Conservation (phyloP, 2,113 vertebrate species). For the Formicarius rufipectus region DNA sequence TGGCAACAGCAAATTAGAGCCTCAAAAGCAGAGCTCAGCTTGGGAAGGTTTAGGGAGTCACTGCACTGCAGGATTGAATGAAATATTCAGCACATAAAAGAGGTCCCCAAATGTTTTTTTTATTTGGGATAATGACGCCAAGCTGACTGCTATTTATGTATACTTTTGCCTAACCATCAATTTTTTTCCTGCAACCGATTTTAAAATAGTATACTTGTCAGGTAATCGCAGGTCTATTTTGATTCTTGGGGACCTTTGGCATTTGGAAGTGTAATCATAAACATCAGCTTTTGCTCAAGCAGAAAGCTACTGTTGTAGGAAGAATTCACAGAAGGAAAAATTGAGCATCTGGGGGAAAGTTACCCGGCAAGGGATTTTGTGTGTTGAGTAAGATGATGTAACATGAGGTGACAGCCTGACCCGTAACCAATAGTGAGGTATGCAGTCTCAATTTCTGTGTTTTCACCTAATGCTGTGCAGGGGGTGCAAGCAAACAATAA, state of each 20-base stretch:
- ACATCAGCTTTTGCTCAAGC: neutral
- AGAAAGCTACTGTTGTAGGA: neutral
- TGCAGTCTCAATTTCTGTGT: neutral
- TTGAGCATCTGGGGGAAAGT: neutral
- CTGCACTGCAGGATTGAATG: conserved; percentile 47
- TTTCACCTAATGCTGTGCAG: neutral
- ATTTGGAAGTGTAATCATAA: neutral
- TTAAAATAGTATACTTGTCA: neutral
- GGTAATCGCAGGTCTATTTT: neutral
- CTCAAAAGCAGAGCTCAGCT: conserved; percentile 40
- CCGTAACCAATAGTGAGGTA: neutral
- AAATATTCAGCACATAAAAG: conserved; percentile 31
- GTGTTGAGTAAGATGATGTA: neutral
- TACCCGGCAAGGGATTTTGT: neutral
- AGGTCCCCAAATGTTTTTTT: conserved; percentile 26
- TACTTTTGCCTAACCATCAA: neutral
- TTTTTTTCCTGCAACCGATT: neutral
- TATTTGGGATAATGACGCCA: conserved; percentile 12
- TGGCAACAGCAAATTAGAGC: conserved; percentile 64
- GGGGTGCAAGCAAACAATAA: neutral
- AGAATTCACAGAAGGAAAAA: neutral
- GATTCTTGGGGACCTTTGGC: neutral
- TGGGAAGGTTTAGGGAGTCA: conserved; percentile 50
- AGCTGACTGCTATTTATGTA: neutral
- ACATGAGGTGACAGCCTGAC: neutral